Evolutionary conservation across 2,888 invertebrate genomes (phyloP), one percentile per base, ranked within the genome.

Genomic region (Nymphalis c-album): DNA sequence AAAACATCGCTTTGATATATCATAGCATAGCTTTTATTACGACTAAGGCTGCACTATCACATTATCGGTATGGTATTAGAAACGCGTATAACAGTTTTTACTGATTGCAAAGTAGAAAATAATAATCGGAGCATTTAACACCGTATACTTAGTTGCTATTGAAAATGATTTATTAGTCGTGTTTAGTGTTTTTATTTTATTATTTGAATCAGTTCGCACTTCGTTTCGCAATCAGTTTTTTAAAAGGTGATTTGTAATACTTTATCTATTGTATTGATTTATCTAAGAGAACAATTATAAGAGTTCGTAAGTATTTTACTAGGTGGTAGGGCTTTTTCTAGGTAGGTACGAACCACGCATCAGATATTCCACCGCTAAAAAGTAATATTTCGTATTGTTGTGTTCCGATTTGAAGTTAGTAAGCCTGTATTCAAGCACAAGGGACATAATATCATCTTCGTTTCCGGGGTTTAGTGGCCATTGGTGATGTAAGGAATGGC

Each of bases 91-190:
- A 64, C 35, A 62, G 62, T 71, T 66, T 66, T 68, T 61, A 68
- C 57, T 48, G 63, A 67, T 69, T 57, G 62, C 69, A 64, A 69
- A 63, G 68, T 62, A 63, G 64, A 63, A 64, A 67, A 62, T 55
- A 57, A 70, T 70, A 69, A 70, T 62, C 55, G 67, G 58, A 62
- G 63, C 67, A 69, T 70, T 71, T 71, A 71, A 57, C 64, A 67
- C 62, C 71, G 20, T 69, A 65, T 69, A 69, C 62, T 69, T 67
- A 69, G 20, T 18, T 65, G 65, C 63, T 63, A 70, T 69, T 65
- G 60, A 64, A 58, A 58, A 64, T 63, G 55, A 69, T 67, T 71
- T 69, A 69, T 69, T 66, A 47, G 60, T 2, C 53, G 53, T 31
- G 53, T 55, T 51, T 50, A 16, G 10, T 26, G 6, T 13, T 26